Percentiles rank a stretch among this genome's conserved stretches.
Evolutionary conservation across 1,140 invertebrate species (phyloP).

Genomic region (Ectropis grisescens): DNA sequence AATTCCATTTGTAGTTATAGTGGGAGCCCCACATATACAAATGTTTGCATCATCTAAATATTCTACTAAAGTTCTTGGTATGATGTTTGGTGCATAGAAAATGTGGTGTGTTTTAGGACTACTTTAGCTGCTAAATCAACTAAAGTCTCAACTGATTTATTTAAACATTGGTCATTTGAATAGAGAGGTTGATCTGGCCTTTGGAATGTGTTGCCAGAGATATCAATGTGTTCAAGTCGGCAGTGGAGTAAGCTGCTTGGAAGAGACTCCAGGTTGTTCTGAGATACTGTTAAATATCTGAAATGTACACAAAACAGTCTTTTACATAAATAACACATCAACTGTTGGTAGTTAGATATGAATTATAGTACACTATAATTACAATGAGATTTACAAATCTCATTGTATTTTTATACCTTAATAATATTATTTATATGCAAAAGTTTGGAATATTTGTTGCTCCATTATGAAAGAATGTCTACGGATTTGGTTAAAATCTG

Average conservation of each 20-base stretch:
- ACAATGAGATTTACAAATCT: too few relatives aligned
- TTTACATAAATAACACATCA: too few relatives aligned
- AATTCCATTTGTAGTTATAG: too few relatives aligned
- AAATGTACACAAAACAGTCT: conserved; percentile 32
- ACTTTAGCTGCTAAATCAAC: conserved; percentile 36
- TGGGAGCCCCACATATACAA: conserved; percentile 74
- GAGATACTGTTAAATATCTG: conserved; percentile 63
- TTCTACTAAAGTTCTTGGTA: conserved; percentile 72
- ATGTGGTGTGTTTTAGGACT: conserved; percentile 55
- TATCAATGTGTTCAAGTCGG: conserved; percentile 67
- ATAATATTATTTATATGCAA: too few relatives aligned
- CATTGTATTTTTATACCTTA: too few relatives aligned
- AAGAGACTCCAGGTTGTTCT: conserved; percentile 68
- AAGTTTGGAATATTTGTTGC: too few relatives aligned
- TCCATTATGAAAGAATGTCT: too few relatives aligned
- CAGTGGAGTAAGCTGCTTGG: conserved; percentile 71
- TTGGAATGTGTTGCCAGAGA: conserved; percentile 70
- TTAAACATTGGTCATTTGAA: too few relatives aligned
- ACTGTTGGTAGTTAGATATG: too few relatives aligned
- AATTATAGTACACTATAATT: too few relatives aligned
- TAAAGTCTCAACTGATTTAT: conserved; percentile 46
- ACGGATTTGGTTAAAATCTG: too few relatives aligned
- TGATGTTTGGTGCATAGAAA: conserved; percentile 70
- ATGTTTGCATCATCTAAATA: conserved; percentile 74
- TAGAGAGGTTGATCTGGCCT: conserved; percentile 19